phyloP scores from a whole-genome alignment of 2,797 vertebrate genomes.

The Champsocephalus esox region DNA sequence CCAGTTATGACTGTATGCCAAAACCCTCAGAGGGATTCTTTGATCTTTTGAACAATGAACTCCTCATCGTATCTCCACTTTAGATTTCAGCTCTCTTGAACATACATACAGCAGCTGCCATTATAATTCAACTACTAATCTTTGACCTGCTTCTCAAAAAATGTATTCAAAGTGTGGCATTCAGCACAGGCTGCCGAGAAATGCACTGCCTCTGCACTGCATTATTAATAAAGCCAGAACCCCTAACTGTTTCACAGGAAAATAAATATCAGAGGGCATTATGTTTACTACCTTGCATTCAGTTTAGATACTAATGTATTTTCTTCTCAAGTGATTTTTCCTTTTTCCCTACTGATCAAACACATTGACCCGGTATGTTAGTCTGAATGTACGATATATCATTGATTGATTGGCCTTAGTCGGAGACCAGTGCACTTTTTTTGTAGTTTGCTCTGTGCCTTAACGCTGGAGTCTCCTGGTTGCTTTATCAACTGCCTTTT shows the following conservation, averaged over 20 bases:
- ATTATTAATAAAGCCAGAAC: conserved; percentile 56
- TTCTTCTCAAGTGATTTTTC: not conserved
- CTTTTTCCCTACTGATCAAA: not conserved
- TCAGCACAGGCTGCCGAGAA: conserved; percentile 38
- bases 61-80: not conserved
- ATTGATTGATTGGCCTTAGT: not conserved
- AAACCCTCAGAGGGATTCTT: not conserved
- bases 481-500: not conserved
- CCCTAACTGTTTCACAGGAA: conserved; percentile 35
- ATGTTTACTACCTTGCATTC: not conserved
- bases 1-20: conserved; percentile 13
- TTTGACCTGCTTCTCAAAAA: conserved; percentile 2
- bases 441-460: not conserved
- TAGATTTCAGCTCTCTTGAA: conserved; percentile 20
- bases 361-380: not conserved
- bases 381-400: not conserved
- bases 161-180: conserved; percentile 15
- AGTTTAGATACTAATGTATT: not conserved
- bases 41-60: conserved; percentile 22
- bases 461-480: not conserved
- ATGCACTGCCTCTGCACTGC: conserved; percentile 44
- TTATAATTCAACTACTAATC: conserved; percentile 23
- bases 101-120: conserved; percentile 3
- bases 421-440: not conserved
- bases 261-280: conserved; percentile 14